Evolutionary conservation across 64 coral and sea anemone species (phyloP), one percentile per base, ranked within the genome.

Genomic region (Stichodactyla mertensii): DNA sequence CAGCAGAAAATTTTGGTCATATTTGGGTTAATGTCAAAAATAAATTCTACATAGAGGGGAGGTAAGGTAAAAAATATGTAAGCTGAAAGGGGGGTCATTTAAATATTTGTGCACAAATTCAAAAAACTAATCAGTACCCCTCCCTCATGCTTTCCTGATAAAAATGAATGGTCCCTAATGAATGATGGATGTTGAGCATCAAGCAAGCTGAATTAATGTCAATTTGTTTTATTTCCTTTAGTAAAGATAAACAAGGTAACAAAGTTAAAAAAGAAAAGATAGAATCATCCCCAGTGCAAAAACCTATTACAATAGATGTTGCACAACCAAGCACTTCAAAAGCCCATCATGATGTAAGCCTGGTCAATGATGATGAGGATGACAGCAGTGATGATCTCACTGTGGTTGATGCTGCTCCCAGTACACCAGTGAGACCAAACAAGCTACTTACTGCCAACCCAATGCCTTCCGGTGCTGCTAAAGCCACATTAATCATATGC

Each of bases 401-500:
- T 28, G 20, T 78, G 10, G 28, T 23, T 23, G 57, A 54, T 18
- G 0, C n/a, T 18, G 16, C 23, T 36, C 78, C 78, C 0, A 55
- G 13, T 54, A 80, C 22, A 28, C 13, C 77, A 52, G 10, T 80
- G 51, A 81, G 51, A 20, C 78, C 78, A 23, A 81, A 53, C 53
- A 82, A 64, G 56, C 57, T 20, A 55, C 14, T 54, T 24, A 55
- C 53, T 52, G 78, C 64, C 26, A n/a, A 23, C 26, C 13, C 6
- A 45, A 58, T 20, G 20, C 51, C 51, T 0, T 61, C 12, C 57
- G 52, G 45, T 67, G 54, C 19, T 53, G 91, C 61, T 18, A 78
- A 82, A 61, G 91, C 94, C 12, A 96, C 94, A 19, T 58, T 96
- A 6, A 96, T 96, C 57, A 88, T 96, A 13, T 96, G 94, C 31